Percentiles rank a stretch among this genome's conserved stretches.
Evolutionary conservation across 2,888 invertebrate species (phyloP).

Genomic region (Meganola albula): DNA sequence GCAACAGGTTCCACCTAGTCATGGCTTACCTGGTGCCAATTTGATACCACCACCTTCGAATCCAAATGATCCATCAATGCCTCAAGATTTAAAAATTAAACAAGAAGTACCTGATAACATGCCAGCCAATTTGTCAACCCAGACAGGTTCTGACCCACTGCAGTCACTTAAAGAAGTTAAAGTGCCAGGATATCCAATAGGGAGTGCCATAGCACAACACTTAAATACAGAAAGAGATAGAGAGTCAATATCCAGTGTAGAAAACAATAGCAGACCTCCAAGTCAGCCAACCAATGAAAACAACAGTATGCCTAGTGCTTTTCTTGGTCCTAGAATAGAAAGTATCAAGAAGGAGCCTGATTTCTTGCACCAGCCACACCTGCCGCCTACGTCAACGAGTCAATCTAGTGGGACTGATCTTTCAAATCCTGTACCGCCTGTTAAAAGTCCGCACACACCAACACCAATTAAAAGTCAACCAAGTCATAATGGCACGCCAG

Average conservation of each 20-base stretch:
- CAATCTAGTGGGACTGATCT: slow-evolving; percentile 63
- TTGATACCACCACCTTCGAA: slow-evolving; percentile 49
- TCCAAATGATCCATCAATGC: slow-evolving; percentile 66
- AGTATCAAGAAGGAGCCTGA: slow-evolving; percentile 87
- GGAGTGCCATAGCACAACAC: slow-evolving; percentile 71
- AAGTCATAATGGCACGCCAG: slow-evolving; percentile 55
- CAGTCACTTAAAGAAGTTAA: slow-evolving; percentile 89
- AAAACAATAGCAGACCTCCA: slow-evolving; percentile 67
- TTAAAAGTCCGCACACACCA: slow-evolving; percentile 74
- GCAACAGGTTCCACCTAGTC: slow-evolving; percentile 60
- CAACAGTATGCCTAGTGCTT: slow-evolving; percentile 70
- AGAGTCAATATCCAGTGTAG: slow-evolving; percentile 67
- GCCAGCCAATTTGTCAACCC: slow-evolving; percentile 72
- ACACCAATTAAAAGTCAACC: slow-evolving; percentile 73
- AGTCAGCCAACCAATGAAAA: slow-evolving; percentile 70
- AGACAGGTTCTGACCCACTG: slow-evolving; percentile 80
- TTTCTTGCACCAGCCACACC: slow-evolving; percentile 68
- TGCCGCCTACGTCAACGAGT: slow-evolving; percentile 73
- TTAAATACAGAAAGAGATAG: slow-evolving; percentile 69
- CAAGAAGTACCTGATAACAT: slow-evolving; percentile 74
- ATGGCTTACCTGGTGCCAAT: slow-evolving; percentile 48
- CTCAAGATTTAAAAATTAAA: slow-evolving; percentile 73
- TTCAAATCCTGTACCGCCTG: slow-evolving; percentile 73
- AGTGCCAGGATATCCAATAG: slow-evolving; percentile 83
- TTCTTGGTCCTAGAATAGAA: slow-evolving; percentile 82